Evolutionary conservation across 2,113 vertebrate genomes (phyloP), one percentile per base, ranked within the genome.

Genomic region (Alouatta palliata): DNA sequence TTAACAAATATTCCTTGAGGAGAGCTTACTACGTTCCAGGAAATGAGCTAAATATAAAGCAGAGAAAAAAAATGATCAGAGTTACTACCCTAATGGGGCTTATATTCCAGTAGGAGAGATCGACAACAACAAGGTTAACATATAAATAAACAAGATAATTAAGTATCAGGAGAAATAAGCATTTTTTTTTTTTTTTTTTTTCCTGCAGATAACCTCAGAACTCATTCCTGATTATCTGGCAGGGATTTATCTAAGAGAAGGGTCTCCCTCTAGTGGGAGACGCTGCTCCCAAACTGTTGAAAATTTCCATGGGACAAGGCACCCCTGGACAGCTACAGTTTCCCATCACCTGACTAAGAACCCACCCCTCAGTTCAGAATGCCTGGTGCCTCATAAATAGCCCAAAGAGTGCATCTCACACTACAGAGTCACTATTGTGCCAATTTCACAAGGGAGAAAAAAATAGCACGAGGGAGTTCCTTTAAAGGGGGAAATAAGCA

Each of bases 241-340:
- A 70, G 14, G 19, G 8, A 95, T 71, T 43, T 83, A 79, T 16
- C 10, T 77, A 35, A 81, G 45, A 20, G 43, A 49, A 25, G 6
- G 2, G 2, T 32, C 1, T 87, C 35, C 19, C 6, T 19, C 20
- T 8, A 68, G 13, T 14, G 9, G 14, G 20, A 58, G 25, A 16
- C 30, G 49, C 9, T 49, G 4, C 5, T 54, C 1, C 6, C 4
- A 58, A 47, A n/a, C 8, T 87, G 9, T 12, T 87, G 19, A 30
- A 4, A 81, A 80, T 58, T 61, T 1, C 4, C 25, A 32, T 14
- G 3, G 4, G 3, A 5, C 4, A 19, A 58, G 4, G 2, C 43
- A 35, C 17, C 1, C 1, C n/a, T 71, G 43, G 35, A 6, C 13
- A 87, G 49, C 58, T 76, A 20, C 25, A 45, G 27, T 47, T 91